A percentile compares a stretch with the other conserved stretches of the same genome.
Conservation (phyloP, 1,140 invertebrate genomes). For the Paracyclopina nana region DNA sequence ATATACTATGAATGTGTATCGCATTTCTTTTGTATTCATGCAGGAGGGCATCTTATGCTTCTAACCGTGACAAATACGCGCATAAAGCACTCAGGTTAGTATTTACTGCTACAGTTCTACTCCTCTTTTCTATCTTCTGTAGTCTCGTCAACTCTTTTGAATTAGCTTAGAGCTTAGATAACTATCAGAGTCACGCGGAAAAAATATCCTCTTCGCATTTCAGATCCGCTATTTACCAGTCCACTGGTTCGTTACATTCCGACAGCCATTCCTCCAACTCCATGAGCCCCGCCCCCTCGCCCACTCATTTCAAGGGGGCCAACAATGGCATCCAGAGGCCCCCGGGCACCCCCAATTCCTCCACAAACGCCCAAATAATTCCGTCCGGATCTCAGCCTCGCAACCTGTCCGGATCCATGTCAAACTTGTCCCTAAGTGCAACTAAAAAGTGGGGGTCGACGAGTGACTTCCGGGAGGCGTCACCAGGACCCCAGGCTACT, state of each 20-base stretch:
- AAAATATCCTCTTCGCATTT: slow-evolving; percentile 26
- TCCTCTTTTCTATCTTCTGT: background rate
- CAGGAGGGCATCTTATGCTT: slow-evolving; percentile 12
- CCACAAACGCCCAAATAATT: slow-evolving; percentile 23
- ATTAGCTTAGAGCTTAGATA: too few relatives aligned
- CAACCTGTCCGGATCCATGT: slow-evolving; percentile 18
- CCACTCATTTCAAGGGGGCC: slow-evolving; percentile 39
- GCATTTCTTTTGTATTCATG: background rate
- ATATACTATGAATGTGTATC: too few relatives aligned
- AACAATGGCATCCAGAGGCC: slow-evolving; percentile 26
- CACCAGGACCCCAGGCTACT: slow-evolving; percentile 18
- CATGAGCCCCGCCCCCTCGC: slow-evolving; percentile 54
- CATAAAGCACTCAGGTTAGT: background rate
- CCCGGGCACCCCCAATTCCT: slow-evolving; percentile 17
- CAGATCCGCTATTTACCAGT: slow-evolving; percentile 56
- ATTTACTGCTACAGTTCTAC: background rate
- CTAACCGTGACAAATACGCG: slow-evolving; percentile 8
- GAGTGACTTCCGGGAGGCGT: slow-evolving; percentile 43
- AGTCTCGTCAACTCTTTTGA: background rate
- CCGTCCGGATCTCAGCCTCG: slow-evolving; percentile 18
- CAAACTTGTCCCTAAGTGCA: slow-evolving; percentile 21
- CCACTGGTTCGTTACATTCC: slow-evolving; percentile 59
- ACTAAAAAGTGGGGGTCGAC: slow-evolving; percentile 59
- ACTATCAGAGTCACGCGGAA: too few relatives aligned
- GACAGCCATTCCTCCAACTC: slow-evolving; percentile 62